phyloP scores from a whole-genome alignment of 2,113 vertebrate genomes.

The Tachycineta bicolor region DNA sequence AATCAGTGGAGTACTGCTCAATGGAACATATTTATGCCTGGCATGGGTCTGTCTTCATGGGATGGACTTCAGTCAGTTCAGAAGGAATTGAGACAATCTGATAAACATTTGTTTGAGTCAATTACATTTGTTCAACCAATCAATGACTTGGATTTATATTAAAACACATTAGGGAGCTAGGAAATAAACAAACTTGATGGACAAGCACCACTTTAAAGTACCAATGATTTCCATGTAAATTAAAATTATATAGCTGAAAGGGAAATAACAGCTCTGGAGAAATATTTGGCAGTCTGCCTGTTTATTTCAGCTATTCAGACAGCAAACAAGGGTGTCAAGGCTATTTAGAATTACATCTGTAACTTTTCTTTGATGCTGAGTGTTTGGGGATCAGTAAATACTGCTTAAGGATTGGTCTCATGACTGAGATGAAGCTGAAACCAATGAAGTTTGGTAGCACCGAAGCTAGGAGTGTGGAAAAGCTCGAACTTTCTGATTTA shows the following conservation, averaged over 20 bases:
- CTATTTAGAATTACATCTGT: conserved; percentile 62
- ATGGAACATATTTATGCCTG: neutral
- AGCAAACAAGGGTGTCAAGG: conserved; percentile 43
- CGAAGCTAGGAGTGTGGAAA: neutral
- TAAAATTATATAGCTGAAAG: conserved; percentile 60
- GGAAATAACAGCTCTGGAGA: conserved; percentile 48
- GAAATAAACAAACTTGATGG: conserved; percentile 58
- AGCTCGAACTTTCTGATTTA: neutral
- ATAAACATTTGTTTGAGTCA: conserved; percentile 5
- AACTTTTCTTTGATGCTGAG: conserved; percentile 54
- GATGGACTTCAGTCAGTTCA: neutral
- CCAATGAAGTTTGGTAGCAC: neutral
- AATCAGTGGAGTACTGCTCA: neutral
- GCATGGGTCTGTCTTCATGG: neutral
- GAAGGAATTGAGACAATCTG: neutral
- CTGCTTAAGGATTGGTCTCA: neutral
- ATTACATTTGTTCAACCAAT: conserved; percentile 15
- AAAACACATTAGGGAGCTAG: neutral
- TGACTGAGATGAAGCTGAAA: neutral
- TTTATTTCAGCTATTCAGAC: conserved; percentile 56
- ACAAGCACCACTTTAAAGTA: conserved; percentile 62
- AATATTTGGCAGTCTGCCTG: conserved; percentile 53
- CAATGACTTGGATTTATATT: conserved; percentile 22
- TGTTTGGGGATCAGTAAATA: conserved; percentile 34
- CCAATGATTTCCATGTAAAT: conserved; percentile 67